Percentiles rank a stretch among this genome's conserved stretches.
Evolutionary conservation across 2,113 vertebrate species (phyloP).

Genomic region (Prunella fulvescens): DNA sequence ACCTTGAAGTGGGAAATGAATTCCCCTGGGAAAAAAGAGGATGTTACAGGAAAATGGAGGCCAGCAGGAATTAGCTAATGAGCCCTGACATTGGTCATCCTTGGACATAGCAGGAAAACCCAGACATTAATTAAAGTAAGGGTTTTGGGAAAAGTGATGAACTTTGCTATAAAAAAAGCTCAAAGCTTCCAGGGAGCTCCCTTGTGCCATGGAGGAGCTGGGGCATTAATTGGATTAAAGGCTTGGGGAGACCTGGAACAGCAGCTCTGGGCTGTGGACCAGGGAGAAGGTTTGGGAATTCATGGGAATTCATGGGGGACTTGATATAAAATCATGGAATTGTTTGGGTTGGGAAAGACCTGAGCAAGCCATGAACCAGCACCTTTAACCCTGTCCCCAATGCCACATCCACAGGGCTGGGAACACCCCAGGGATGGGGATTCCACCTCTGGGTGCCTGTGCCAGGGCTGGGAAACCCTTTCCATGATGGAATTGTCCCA

Average conservation of each 20-base stretch:
- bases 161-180: background rate
- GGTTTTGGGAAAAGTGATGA: background rate
- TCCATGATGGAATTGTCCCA: background rate
- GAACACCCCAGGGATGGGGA: background rate
- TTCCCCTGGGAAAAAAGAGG: background rate
- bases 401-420: background rate
- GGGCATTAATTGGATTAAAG: background rate
- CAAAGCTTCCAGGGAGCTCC: background rate
- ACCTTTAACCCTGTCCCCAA: background rate
- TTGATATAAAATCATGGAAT: background rate
- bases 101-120: background rate
- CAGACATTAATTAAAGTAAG: background rate
- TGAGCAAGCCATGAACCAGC: background rate
- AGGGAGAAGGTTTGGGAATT: background rate
- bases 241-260: background rate
- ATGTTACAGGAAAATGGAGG: background rate
- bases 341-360: background rate
- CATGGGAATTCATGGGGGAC: accelerated
- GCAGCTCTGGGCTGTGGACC: background rate
- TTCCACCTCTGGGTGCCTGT: background rate
- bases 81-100: background rate
- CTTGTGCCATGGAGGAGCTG: accelerated
- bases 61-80: background rate
- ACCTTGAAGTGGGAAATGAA: background rate
- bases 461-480: background rate